Conservation (phyloP, 2,888 invertebrate genomes). For the Abrostola tripartita region DNA sequence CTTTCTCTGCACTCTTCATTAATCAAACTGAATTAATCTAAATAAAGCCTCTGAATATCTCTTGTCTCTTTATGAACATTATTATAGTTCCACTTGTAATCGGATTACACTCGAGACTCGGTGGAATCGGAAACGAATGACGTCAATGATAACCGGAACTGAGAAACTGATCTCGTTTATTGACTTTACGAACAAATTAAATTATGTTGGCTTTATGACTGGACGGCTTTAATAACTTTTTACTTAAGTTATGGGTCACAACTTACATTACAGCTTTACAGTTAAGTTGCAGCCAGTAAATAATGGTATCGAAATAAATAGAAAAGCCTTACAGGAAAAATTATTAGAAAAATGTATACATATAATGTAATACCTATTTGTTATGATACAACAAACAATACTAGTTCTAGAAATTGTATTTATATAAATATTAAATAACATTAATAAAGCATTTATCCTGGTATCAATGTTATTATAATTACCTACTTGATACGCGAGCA, state of each 20-base stretch:
- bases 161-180: conserved; percentile 30
- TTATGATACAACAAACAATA: too few relatives aligned
- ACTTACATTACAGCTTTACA: not conserved
- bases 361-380: too few relatives aligned
- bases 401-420: too few relatives aligned
- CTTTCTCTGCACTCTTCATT: conserved; percentile 78
- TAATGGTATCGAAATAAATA: not conserved
- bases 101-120: conserved; percentile 52
- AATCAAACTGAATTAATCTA: conserved; percentile 80
- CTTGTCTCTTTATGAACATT: conserved; percentile 42
- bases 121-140: conserved; percentile 47
- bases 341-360: too few relatives aligned
- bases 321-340: too few relatives aligned
- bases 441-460: too few relatives aligned
- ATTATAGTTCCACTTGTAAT: conserved; percentile 49
- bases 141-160: conserved; percentile 46
- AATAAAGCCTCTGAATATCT: conserved; percentile 63
- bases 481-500: too few relatives aligned
- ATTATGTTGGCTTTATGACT: conserved; percentile 15
- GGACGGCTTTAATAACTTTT: conserved; percentile 21
- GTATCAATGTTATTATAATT: too few relatives aligned
- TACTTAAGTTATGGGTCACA: conserved; percentile 19
- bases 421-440: too few relatives aligned
- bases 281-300: too few relatives aligned
- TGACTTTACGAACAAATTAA: conserved; percentile 20